Base-by-base conservation (phyloP, 1,140 invertebrate species). In the Druon quercuslanigerum region DNA sequence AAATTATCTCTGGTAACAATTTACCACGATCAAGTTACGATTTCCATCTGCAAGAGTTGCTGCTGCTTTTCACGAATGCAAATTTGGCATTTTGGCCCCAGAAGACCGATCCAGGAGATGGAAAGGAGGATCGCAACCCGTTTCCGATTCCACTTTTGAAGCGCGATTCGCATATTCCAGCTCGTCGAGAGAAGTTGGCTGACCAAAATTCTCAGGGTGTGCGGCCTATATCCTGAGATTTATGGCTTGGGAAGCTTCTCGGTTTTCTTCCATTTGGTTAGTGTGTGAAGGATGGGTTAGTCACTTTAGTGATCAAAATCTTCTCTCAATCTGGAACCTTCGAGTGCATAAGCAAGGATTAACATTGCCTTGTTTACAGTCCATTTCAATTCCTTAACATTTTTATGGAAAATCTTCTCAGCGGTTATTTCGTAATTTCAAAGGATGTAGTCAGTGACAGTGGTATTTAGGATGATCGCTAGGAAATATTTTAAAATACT, bases 201-300 rank as follows among this genome's bases (percentile, higher is more conserved):
- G 57, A 25, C 19, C 57, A 20, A 60, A 60, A 60, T 60, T 60
- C 57, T 60, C 57, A 60, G 16, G 57, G 40, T 60, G 20, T 20
- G 57, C 57, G 57, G 57, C 57, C 57, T 60, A 60, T 13, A 60
- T 60, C 57, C 57, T 33, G 19, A 60, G 33, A 60, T 60, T 60
- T 60, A 60, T 60, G 3, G 57, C 16, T 14, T 19, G 14, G 11
- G 33, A 33, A 60, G 33, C 57, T 33, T 33, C 20, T 60, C 20
- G 2, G 20, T 11, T 25, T 57, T 13, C 56, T 57, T 57, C 11
- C 56, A 60, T 60, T 60, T 60, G 3, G 25, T 33, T 60, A 52
- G 40, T 46, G 40, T 46, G 40, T 46, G 8, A 46, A 46, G 40
- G 40, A 9, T 46, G 40, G 40, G 9, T 46, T 11, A 46, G 40